Evolutionary conservation across 23 tunicate species (phyloP), one percentile per base, ranked within the genome.

Genomic region (Ciona savignyi): DNA sequence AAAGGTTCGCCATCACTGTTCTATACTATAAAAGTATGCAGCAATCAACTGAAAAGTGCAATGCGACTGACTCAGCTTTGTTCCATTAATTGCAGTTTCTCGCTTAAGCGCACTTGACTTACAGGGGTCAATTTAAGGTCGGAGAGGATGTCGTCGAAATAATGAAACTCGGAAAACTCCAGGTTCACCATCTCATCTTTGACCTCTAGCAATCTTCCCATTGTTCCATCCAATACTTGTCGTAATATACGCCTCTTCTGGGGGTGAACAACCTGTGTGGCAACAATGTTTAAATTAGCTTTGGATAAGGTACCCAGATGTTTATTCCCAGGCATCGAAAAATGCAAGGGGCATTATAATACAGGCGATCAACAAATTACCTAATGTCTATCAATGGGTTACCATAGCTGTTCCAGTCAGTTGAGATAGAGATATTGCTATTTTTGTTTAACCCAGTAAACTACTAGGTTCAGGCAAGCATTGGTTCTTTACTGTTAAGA

Each of bases 241-340:
- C 95, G 77, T 23, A 95, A 67, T 27, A 90, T 78, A 34, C 92
- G 32, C 30, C 95, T 63, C 63, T 95, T 95, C 83, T 95, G 99
- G 56, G 99, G 99, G 77, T 95, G 99, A 32, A 95, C 99, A 74
- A 95, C 74, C 90, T 92, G 65, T n/a, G n/a, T n/a, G n/a, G n/a
- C n/a, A n/a, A n/a, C n/a, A n/a, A n/a, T n/a, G n/a, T n/a, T n/a
- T n/a, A n/a, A n/a, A n/a, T n/a, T n/a, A n/a, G n/a, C n/a, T n/a
- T n/a, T n/a, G n/a, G n/a, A n/a, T n/a, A n/a, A n/a, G n/a, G n/a
- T n/a, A n/a, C n/a, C n/a, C n/a, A n/a, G n/a, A n/a, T n/a, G n/a
- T n/a, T n/a, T n/a, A n/a, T n/a, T n/a, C n/a, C n/a, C n/a, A n/a
- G n/a, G n/a, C n/a, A n/a, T n/a, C n/a, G n/a, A n/a, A n/a, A n/a